Conservation (phyloP, 2,888 invertebrate genomes). For the Formica aserva region DNA sequence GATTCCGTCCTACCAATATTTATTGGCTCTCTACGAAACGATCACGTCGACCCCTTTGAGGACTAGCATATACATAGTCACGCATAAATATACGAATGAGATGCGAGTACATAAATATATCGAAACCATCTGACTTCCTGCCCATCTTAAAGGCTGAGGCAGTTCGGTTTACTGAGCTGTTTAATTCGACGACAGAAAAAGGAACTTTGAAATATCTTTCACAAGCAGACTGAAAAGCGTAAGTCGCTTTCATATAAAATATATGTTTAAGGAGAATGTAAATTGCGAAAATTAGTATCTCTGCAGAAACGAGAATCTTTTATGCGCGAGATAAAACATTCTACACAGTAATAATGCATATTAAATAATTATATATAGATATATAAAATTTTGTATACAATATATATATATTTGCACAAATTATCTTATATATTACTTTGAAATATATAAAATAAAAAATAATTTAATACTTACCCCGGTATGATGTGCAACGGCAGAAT, state of each 20-base stretch:
- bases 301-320: background rate
- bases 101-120: slow-evolving; percentile 19
- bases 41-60: slow-evolving; percentile 66
- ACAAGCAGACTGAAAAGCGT: background rate
- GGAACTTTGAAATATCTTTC: slow-evolving; percentile 19
- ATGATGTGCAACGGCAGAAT: no score
- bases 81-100: slow-evolving; percentile 36
- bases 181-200: slow-evolving; percentile 32
- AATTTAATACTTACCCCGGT: no score
- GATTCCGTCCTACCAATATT: slow-evolving; percentile 62
- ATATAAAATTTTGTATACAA: no score
- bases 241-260: slow-evolving; percentile 2
- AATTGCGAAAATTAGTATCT: background rate
- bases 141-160: slow-evolving; percentile 8
- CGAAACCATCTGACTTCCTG: slow-evolving; percentile 24
- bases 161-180: slow-evolving; percentile 34
- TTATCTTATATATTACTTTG: no score
- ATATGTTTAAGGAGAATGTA: slow-evolving; percentile 16
- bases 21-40: slow-evolving; percentile 68
- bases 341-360: background rate
- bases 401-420: no score
- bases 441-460: no score
- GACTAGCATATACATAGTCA: slow-evolving; percentile 42
- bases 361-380: background rate
- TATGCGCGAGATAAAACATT: background rate